These are phyloP conservation scores for Drosophila cognata DNA, from an alignment of 2,888 invertebrate species.

Conservation along the genomic window DNA sequence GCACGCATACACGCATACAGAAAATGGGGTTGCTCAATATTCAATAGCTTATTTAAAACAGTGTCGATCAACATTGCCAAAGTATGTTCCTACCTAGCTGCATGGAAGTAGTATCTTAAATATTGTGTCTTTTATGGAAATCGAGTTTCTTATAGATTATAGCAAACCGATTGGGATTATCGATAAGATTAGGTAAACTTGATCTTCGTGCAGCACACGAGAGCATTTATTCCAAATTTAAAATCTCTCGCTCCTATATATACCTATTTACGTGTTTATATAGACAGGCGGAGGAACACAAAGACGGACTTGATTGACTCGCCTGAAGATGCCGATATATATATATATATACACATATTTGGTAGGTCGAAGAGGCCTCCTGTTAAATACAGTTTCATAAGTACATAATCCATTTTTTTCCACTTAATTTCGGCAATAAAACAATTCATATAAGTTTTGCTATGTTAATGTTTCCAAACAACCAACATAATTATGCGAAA, in stretches of 20 bases:
- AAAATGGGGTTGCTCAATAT: neutral
- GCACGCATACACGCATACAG: neutral
- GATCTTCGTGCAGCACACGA: neutral
- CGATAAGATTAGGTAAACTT: neutral
- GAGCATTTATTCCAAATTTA: neutral
- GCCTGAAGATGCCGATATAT: neutral
- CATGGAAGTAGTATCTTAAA: neutral
- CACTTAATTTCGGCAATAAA: neutral
- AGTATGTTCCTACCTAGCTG: no score
- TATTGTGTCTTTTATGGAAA: neutral
- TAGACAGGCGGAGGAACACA: neutral
- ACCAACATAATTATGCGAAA: neutral
- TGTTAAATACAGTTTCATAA: neutral
- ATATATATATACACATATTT: neutral
- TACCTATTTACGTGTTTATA: neutral
- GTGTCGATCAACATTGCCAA: neutral
- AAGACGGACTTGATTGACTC: neutral
- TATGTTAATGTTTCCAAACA: neutral
- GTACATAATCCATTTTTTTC: neutral
- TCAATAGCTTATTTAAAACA: no score
- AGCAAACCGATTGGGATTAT: neutral
- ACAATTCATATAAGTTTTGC: neutral
- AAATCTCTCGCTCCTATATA: neutral
- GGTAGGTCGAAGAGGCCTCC: neutral
- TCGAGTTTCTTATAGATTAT: neutral